Evolutionary conservation across 2,113 vertebrate genomes (phyloP), one percentile per base, ranked within the genome.

Genomic region (Saccopteryx bilineata): DNA sequence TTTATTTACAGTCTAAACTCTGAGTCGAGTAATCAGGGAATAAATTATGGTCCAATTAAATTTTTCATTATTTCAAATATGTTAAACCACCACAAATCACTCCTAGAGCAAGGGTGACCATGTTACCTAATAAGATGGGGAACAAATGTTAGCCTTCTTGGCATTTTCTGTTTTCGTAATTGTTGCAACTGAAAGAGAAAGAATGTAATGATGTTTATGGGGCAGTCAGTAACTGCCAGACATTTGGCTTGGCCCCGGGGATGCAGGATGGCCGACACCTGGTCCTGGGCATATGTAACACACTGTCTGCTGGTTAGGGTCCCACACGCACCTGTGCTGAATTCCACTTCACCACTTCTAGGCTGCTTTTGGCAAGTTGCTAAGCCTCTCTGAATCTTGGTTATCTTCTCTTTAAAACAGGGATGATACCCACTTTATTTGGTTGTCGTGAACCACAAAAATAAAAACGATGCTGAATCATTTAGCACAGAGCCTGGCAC

Each of bases 11-110:
- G 92, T 97, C 94, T 93, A 94, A 96, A 94, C 68, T 94, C 91
- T 95, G 96, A 93, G 72, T 86, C 60, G 95, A 93, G 82, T 94
- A 95, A 96, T 97, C 97, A 96, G 94, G 66, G 90, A 93, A 97
- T 96, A 95, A 97, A 98, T 96, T 90, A 91, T 1, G 52, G 96
- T 87, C 95, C 94, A 94, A 96, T 97, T 97, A 97, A 96, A 96
- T 94, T 95, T 95, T 95, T 97, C 95, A 95, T 97, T 97, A 96
- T 96, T 94, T 97, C 18, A 94, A 83, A 98, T 96, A 95, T 91
- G 65, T 91, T 96, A 97, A 98, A 94, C 92, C 88, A 89, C 92
- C 88, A 65, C 92, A 95, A 97, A 96, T 97, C 97, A 97, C 93
- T 97, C 91, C 12, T 2, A 94, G 91, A 87, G 98, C 97, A 95